Evolutionary conservation across 2,797 vertebrate genomes (phyloP).

Genomic region (Uromys caudimaculatus): DNA sequence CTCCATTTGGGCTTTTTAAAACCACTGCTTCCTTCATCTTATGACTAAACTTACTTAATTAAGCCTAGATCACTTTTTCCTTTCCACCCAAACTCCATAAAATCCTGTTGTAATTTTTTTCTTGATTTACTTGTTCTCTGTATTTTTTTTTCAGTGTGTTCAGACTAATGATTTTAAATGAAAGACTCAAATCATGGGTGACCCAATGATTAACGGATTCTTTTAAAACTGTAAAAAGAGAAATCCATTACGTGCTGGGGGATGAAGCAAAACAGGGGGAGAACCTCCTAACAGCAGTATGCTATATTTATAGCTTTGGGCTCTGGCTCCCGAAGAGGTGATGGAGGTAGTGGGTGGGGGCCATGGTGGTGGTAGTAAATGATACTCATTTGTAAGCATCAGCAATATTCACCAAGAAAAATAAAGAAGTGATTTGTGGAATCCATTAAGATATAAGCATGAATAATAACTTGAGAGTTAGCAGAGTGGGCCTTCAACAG

Average conservation of each 20-base stretch:
- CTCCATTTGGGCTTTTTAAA: conserved; percentile 85
- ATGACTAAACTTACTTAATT: conserved; percentile 90
- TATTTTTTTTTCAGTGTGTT: conserved; percentile 64
- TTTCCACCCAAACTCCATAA: conserved; percentile 87
- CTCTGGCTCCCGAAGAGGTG: conserved; percentile 46
- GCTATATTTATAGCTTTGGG: conserved; percentile 75
- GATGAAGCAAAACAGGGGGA: not conserved
- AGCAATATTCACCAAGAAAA: conserved; percentile 75
- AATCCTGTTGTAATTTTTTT: conserved; percentile 88
- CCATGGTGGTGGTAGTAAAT: conserved; percentile 19
- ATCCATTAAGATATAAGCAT: conserved; percentile 74
- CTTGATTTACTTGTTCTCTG: conserved; percentile 81
- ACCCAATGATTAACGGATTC: conserved; percentile 75
- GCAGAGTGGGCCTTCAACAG: conserved; percentile 59
- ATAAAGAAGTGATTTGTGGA: conserved; percentile 78
- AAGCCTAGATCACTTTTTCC: conserved; percentile 90
- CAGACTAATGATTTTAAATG: conserved; percentile 80
- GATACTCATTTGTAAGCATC: conserved; percentile 77
- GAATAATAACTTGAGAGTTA: conserved; percentile 69
- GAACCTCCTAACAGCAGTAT: not conserved
- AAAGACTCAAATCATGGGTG: conserved; percentile 80
- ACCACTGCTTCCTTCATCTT: conserved; percentile 87
- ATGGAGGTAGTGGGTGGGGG: not conserved
- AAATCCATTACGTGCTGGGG: conserved; percentile 65
- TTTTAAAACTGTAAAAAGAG: conserved; percentile 76